Percentiles rank a stretch among this genome's conserved stretches.
phyloP scores from a whole-genome alignment of 2,797 vertebrate species.

The Propithecus deckenii region DNA sequence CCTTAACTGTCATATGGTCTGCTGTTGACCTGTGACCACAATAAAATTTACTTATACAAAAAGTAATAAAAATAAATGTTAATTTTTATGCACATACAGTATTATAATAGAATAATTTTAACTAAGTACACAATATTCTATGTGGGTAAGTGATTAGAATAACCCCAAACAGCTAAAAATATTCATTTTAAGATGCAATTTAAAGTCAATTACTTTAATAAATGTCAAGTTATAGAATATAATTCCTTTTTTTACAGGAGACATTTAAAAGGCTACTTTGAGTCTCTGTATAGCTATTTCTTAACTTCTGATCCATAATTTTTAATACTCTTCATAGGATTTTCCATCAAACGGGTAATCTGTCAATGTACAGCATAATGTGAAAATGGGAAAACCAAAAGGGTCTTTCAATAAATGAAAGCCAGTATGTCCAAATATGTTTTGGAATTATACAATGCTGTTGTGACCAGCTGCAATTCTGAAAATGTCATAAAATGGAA shows the following conservation, averaged over 20 bases:
- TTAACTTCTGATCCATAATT: conserved; percentile 41
- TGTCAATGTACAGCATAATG: background rate
- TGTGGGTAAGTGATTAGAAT: background rate
- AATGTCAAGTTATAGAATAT: conserved; percentile 7
- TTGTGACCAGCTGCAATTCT: background rate
- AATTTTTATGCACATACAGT: background rate
- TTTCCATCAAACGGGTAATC: conserved; percentile 6
- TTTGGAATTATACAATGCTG: background rate
- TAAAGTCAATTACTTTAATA: conserved; percentile 50
- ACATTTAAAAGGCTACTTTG: background rate
- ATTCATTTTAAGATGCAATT: conserved; percentile 6
- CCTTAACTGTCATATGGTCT: background rate
- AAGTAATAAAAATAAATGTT: background rate
- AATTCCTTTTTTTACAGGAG: conserved; percentile 34
- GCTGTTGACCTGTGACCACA: background rate
- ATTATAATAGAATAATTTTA: background rate
- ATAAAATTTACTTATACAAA: conserved; percentile 26
- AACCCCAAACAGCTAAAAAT: conserved; percentile 17
- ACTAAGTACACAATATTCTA: background rate
- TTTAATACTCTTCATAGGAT: conserved; percentile 8
- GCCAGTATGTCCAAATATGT: background rate
- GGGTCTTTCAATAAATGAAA: background rate
- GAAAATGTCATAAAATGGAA: background rate
- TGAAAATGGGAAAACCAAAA: background rate
- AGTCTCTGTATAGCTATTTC: conserved; percentile 11